These are phyloP conservation scores for Ceratitis capitata DNA, from an alignment of 1,140 invertebrate species.

Conservation along the genomic window DNA sequence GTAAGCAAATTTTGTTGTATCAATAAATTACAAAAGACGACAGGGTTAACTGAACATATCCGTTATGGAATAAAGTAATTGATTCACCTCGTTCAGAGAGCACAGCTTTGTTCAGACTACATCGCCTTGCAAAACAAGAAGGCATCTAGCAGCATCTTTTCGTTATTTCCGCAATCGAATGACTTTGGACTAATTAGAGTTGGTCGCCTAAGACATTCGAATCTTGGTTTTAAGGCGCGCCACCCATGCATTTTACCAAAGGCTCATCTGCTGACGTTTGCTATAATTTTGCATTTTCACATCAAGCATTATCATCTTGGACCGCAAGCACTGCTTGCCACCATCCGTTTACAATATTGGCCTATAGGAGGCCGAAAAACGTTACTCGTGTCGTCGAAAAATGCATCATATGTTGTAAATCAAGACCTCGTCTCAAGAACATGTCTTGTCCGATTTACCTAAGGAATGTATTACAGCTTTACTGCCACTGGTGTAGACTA, in stretches of 20 bases:
- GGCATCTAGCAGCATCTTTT: too few relatives aligned
- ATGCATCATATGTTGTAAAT: neutral
- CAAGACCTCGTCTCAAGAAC: neutral
- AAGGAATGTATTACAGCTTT: slow-evolving; percentile 42
- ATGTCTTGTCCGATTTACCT: slow-evolving; percentile 50
- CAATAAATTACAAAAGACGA: neutral
- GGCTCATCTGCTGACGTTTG: too few relatives aligned
- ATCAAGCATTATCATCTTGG: too few relatives aligned
- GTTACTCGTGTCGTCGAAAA: neutral
- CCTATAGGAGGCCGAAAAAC: too few relatives aligned
- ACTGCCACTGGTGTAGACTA: neutral
- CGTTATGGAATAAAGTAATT: slow-evolving; percentile 34
- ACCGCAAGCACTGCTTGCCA: too few relatives aligned
- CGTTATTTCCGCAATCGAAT: slow-evolving; percentile 59
- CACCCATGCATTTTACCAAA: slow-evolving; percentile 63
- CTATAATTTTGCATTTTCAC: too few relatives aligned
- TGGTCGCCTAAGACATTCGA: slow-evolving; percentile 55
- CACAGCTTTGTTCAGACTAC: slow-evolving; percentile 44
- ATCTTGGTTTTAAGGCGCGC: slow-evolving; percentile 55
- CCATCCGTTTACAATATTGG: too few relatives aligned
- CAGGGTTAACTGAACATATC: neutral
- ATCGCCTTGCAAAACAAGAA: too few relatives aligned
- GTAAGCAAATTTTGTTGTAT: neutral
- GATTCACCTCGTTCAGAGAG: slow-evolving; percentile 42
- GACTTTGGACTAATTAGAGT: slow-evolving; percentile 58